phyloP scores from a whole-genome alignment of 2,797 vertebrate genomes.

The Ciconia nigra region DNA sequence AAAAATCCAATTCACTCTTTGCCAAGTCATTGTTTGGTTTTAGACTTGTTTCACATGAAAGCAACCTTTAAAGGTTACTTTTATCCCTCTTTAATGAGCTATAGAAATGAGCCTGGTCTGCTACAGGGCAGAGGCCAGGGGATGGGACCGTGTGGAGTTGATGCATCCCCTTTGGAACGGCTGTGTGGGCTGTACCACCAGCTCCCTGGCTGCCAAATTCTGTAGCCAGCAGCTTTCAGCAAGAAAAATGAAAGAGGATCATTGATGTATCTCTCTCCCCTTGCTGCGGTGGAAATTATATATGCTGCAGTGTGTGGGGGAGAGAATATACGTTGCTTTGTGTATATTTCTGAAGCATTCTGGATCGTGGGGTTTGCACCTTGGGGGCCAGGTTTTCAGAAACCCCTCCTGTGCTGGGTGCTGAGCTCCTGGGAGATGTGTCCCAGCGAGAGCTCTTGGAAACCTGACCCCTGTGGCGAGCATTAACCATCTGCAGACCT shows the following conservation, averaged over 20 bases:
- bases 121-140: constrained; percentile 11
- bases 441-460: not conserved
- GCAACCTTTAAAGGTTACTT: constrained; percentile 64
- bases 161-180: not conserved
- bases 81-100: constrained; percentile 42
- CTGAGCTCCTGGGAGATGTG: not conserved
- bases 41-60: constrained; percentile 27
- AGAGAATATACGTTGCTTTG: not conserved
- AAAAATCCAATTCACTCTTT: constrained; percentile 27
- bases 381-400: not conserved
- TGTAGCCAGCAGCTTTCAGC: constrained; percentile 35
- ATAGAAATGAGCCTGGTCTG: not conserved
- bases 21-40: constrained; percentile 54
- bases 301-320: not conserved
- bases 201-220: not conserved
- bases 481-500: not conserved
- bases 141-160: not conserved
- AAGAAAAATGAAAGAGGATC: not conserved
- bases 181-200: not conserved
- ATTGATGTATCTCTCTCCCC: not conserved
- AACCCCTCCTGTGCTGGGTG: not conserved
- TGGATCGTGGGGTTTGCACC: not conserved
- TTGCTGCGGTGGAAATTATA: not conserved
- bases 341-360: not conserved
- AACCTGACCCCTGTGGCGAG: accelerated